These are phyloP conservation scores for Acrocephalus kingi DNA, from an alignment of 2,113 vertebrate genomes.

Conservation along the genomic window DNA sequence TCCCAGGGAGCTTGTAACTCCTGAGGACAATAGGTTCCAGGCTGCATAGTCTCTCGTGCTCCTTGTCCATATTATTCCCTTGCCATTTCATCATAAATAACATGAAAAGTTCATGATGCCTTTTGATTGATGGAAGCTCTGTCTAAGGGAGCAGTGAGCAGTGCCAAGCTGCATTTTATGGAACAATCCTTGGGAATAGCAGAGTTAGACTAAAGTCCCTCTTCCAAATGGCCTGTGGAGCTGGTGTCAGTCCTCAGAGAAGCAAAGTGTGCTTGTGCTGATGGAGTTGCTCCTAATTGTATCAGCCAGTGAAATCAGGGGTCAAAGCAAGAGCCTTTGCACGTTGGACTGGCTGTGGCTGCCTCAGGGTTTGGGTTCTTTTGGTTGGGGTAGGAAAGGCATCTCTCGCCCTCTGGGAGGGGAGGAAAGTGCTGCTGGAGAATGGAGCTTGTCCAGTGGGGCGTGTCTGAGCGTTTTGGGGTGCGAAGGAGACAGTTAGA, in stretches of 20 bases:
- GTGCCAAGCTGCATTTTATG: neutral
- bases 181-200: neutral
- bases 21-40: too few relatives aligned
- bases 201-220: neutral
- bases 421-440: neutral
- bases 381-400: too few relatives aligned
- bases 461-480: too few relatives aligned
- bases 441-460: too few relatives aligned
- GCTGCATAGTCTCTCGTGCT: neutral
- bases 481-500: too few relatives aligned
- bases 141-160: neutral
- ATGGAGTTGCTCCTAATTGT: neutral
- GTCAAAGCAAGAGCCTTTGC: neutral
- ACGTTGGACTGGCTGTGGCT: neutral
- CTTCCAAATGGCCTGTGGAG: neutral
- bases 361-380: too few relatives aligned
- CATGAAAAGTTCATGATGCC: neutral
- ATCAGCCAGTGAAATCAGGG: neutral
- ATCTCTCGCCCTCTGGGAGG: too few relatives aligned
- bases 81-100: neutral
- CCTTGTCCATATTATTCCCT: neutral
- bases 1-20: neutral
- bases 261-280: neutral
- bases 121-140: neutral
- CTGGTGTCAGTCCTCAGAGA: neutral